Conservation (phyloP, 2,888 invertebrate genomes). For the Orthonevra nobilis region DNA sequence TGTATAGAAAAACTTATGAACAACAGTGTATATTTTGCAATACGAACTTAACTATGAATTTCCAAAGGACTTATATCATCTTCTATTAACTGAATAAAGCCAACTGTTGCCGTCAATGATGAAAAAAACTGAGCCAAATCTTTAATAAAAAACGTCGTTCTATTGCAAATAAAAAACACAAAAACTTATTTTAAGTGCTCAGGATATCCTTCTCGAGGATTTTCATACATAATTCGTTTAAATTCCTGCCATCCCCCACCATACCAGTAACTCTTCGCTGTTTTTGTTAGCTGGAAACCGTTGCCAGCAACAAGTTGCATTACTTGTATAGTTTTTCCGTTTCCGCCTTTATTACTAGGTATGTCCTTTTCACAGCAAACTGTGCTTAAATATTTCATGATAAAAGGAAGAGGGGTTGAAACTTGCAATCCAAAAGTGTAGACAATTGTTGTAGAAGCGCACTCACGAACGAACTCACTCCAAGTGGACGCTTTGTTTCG, state of each 20-base stretch:
- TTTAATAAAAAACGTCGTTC: too few relatives aligned
- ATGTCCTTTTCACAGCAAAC: conserved; percentile 30
- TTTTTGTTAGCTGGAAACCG: too few relatives aligned
- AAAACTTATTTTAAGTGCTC: conserved; percentile 4
- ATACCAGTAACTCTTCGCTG: conserved; percentile 34
- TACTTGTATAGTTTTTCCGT: conserved; percentile 12
- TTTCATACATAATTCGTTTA: conserved; percentile 31
- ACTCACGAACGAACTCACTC: conserved; percentile 29
- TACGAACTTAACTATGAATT: too few relatives aligned
- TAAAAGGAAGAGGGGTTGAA: conserved; percentile 23
- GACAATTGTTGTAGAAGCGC: conserved; percentile 51
- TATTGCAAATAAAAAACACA: too few relatives aligned
- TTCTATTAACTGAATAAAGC: too few relatives aligned
- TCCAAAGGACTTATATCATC: too few relatives aligned
- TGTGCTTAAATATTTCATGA: conserved; percentile 55
- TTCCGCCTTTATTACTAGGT: conserved; percentile 42
- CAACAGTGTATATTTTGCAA: too few relatives aligned
- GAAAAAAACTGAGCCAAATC: too few relatives aligned
- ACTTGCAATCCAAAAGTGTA: conserved; percentile 32
- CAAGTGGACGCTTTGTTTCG: conserved; percentile 19
- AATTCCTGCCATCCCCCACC: conserved; percentile 12
- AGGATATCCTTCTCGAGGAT: conserved; percentile 34
- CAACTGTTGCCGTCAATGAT: too few relatives aligned
- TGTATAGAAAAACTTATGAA: too few relatives aligned
- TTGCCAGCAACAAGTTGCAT: conserved; percentile 42